phyloP scores from a whole-genome alignment of 2,113 vertebrate species.

The Corythornis cristatus region DNA sequence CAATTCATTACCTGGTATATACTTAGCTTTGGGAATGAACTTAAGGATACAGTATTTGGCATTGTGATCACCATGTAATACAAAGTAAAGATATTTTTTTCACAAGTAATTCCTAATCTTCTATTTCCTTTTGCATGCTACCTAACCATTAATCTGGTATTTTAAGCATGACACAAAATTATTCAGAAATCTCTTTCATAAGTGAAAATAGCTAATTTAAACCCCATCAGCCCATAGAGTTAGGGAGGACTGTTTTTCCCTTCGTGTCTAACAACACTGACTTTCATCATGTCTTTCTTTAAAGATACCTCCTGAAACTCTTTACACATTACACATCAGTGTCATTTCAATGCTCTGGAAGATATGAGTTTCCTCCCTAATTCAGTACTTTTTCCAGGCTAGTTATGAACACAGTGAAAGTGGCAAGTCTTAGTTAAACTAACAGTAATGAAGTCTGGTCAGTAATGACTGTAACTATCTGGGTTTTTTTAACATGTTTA shows the following conservation, averaged over 20 bases:
- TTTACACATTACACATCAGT: too few relatives aligned
- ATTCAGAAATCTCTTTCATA: neutral
- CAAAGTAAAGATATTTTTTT: neutral
- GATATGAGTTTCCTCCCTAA: neutral
- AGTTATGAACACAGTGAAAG: neutral
- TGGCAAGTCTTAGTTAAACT: neutral
- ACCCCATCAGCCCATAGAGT: neutral
- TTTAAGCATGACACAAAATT: neutral
- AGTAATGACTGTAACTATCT: neutral
- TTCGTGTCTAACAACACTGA: neutral
- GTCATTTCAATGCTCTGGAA: neutral
- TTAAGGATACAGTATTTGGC: neutral
- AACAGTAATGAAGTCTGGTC: neutral
- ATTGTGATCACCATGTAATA: neutral
- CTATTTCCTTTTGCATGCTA: neutral
- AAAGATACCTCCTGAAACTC: neutral
- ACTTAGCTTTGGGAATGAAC: neutral
- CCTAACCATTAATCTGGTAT: neutral
- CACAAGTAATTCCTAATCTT: neutral
- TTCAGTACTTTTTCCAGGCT: neutral
- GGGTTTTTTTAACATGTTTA: neutral
- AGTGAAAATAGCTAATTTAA: neutral
- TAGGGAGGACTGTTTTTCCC: neutral
- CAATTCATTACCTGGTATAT: neutral
- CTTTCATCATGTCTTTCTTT: neutral